These are phyloP conservation scores for Meda fulgida DNA, from an alignment of 2,797 vertebrate genomes.

Conservation along the genomic window DNA sequence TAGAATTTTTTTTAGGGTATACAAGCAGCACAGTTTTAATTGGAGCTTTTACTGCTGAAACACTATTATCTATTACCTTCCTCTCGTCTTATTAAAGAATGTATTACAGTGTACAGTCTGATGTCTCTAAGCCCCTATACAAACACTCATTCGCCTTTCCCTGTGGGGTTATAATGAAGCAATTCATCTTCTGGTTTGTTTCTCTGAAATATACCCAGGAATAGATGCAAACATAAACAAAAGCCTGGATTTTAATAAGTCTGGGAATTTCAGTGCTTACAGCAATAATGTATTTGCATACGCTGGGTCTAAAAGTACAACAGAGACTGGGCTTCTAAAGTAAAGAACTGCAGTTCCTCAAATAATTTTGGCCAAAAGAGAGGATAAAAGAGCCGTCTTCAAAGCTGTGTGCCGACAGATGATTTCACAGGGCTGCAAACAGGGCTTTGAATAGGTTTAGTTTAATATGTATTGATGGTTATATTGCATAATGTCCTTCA, in stretches of 20 bases:
- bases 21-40: background rate
- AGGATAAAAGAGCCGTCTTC: background rate
- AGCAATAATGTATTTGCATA: constrained; percentile 23
- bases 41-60: background rate
- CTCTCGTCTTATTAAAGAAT: constrained; percentile 40
- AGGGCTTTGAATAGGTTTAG: background rate
- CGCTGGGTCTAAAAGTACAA: background rate
- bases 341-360: constrained; percentile 18
- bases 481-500: background rate
- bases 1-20: background rate
- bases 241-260: constrained; percentile 45
- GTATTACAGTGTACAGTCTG: constrained; percentile 12
- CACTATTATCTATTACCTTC: constrained; percentile 1
- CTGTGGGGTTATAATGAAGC: constrained; percentile 39
- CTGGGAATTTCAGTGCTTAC: constrained; percentile 23
- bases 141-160: constrained; percentile 18
- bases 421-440: background rate
- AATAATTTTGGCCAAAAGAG: background rate
- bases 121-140: constrained; percentile 24
- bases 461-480: constrained; percentile 2
- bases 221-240: constrained; percentile 28
- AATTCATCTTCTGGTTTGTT: constrained; percentile 35
- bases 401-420: background rate
- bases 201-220: constrained; percentile 21
- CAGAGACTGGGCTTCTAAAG: constrained; percentile 14